These are phyloP conservation scores for Baronia brevicornis DNA, from an alignment of 2,888 invertebrate genomes.

Conservation along the genomic window DNA sequence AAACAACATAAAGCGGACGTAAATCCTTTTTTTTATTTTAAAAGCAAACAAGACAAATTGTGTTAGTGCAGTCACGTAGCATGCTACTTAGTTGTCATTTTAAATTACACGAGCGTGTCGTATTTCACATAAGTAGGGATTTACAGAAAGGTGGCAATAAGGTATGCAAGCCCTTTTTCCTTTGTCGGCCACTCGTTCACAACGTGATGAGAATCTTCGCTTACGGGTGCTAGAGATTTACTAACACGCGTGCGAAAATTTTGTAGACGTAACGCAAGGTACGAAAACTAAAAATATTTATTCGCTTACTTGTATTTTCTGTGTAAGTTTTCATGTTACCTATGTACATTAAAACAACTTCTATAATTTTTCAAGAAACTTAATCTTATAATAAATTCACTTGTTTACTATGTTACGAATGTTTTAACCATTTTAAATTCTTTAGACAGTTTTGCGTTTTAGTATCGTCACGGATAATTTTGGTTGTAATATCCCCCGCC, in stretches of 20 bases:
- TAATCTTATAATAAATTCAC: no score
- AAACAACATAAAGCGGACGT: no score
- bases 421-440: no score
- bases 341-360: slow-evolving; percentile 20
- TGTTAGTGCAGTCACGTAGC: slow-evolving; percentile 39
- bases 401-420: no score
- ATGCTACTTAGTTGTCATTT: slow-evolving; percentile 46
- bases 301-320: slow-evolving; percentile 49
- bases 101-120: slow-evolving; percentile 54
- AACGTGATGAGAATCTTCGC: slow-evolving; percentile 67
- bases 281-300: slow-evolving; percentile 42
- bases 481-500: no score
- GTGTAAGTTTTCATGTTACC: slow-evolving; percentile 29
- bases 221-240: slow-evolving; percentile 46
- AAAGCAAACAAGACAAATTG: slow-evolving; percentile 26
- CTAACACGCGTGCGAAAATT: slow-evolving; percentile 51
- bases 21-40: slow-evolving; percentile 4
- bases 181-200: slow-evolving; percentile 70
- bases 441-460: no score
- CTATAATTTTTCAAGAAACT: no score
- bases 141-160: slow-evolving; percentile 71
- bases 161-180: slow-evolving; percentile 73
- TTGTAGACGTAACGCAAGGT: slow-evolving; percentile 45
- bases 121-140: slow-evolving; percentile 70
- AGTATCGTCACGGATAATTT: no score